phyloP scores from a whole-genome alignment of 2,888 invertebrate genomes.

The Heliconius erato region DNA sequence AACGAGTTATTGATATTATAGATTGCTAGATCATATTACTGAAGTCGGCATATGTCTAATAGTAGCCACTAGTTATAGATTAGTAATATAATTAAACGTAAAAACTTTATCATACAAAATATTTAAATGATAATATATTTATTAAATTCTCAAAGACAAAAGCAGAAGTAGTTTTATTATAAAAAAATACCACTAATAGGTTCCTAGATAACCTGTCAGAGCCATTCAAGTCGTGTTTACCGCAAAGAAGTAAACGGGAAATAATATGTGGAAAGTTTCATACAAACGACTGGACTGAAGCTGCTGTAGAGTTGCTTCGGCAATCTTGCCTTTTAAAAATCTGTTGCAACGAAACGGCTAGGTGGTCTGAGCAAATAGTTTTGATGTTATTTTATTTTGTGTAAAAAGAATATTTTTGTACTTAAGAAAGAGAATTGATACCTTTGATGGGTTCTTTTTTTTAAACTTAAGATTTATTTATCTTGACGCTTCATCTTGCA shows the following conservation, averaged over 20 bases:
- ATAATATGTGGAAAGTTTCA: conserved; percentile 65
- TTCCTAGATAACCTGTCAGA: conserved; percentile 57
- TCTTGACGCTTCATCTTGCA: too few relatives aligned
- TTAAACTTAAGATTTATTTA: too few relatives aligned
- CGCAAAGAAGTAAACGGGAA: conserved; percentile 51
- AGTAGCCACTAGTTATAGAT: too few relatives aligned
- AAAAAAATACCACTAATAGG: conserved; percentile 54
- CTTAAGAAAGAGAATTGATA: neutral
- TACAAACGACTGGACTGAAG: conserved; percentile 63
- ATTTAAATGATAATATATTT: neutral
- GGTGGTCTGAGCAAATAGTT: conserved; percentile 17
- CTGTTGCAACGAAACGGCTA: conserved; percentile 59
- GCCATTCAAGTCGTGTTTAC: conserved; percentile 52
- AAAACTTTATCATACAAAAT: neutral
- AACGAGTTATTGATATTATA: too few relatives aligned
- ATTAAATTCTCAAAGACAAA: conserved; percentile 30
- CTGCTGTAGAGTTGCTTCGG: conserved; percentile 70
- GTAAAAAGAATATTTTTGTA: neutral
- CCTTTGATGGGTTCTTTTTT: neutral
- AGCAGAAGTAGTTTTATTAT: conserved; percentile 41
- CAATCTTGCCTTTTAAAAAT: conserved; percentile 65
- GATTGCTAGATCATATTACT: too few relatives aligned
- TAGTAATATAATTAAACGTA: neutral
- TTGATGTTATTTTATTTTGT: conserved; percentile 6
- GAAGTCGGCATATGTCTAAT: too few relatives aligned